phyloP scores from a whole-genome alignment of 2,113 vertebrate species.

The Herpailurus yagouaroundi region DNA sequence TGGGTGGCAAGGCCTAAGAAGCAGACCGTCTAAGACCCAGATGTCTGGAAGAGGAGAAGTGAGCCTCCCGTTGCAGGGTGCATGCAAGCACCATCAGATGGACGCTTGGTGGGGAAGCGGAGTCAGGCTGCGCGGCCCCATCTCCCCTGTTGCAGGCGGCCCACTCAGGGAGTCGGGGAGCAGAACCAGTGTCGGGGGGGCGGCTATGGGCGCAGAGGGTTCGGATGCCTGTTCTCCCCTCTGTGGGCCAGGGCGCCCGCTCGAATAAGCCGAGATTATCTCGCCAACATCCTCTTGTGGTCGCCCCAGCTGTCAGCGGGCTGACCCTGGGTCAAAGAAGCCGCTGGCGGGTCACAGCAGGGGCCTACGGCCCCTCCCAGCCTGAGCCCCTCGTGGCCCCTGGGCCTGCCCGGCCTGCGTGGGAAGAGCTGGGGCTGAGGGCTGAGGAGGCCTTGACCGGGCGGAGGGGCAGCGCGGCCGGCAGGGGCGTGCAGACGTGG shows the following conservation, averaged over 20 bases:
- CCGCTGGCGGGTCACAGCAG: not conserved
- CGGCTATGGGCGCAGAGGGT: not conserved
- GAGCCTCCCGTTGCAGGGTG: not conserved
- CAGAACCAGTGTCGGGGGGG: not conserved
- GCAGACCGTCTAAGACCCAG: not conserved
- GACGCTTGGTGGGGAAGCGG: not conserved
- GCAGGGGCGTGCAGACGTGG: not conserved
- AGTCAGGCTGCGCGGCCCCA: not conserved
- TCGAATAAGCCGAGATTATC: not conserved
- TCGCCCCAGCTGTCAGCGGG: not conserved
- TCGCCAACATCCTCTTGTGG: not conserved
- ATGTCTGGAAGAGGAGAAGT: not conserved
- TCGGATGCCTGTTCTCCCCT: not conserved
- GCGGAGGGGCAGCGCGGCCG: not conserved
- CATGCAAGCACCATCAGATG: rapidly evolving
- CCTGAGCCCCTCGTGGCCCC: not conserved
- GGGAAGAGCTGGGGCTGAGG: not conserved
- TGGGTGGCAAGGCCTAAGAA: not conserved
- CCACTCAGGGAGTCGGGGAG: not conserved
- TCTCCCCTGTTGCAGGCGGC: not conserved
- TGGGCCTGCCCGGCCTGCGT: rapidly evolving
- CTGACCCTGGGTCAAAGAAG: not conserved
- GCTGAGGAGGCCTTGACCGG: not conserved
- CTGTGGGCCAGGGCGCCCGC: not conserved
- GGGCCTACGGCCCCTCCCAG: not conserved